Conservation (phyloP, 2,113 vertebrate genomes). For the Mus spicilegus region DNA sequence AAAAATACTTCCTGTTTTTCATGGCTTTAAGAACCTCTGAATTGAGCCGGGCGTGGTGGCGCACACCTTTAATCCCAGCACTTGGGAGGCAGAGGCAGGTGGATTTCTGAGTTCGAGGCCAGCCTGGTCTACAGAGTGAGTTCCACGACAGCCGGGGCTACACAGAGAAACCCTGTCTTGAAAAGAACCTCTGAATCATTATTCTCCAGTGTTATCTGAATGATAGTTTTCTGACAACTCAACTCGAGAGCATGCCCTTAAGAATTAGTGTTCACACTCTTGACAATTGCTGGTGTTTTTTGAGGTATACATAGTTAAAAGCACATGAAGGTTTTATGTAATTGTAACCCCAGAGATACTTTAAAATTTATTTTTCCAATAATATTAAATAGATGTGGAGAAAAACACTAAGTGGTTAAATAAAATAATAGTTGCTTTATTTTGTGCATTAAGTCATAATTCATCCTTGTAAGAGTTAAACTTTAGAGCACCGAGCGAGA, state of each 20-base stretch:
- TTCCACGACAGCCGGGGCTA: too few species aligned
- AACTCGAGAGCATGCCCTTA: constrained; percentile 5
- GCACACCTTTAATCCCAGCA: too few species aligned
- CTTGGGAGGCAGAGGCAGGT: too few species aligned
- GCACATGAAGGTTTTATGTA: not conserved
- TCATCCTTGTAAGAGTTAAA: not conserved
- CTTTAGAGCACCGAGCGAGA: not conserved
- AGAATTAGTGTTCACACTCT: not conserved
- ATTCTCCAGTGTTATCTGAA: not conserved
- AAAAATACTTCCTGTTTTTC: not conserved
- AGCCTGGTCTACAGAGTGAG: too few species aligned
- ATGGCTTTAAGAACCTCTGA: not conserved
- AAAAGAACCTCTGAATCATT: not conserved
- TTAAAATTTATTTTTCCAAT: constrained; percentile 14
- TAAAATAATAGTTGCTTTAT: not conserved
- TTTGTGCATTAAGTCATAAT: not conserved
- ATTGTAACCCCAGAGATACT: not conserved
- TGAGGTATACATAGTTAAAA: constrained; percentile 37
- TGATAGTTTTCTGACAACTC: not conserved
- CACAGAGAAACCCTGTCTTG: too few species aligned
- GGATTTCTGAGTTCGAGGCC: too few species aligned
- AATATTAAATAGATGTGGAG: not conserved
- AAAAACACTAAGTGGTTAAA: not conserved
- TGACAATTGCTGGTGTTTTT: constrained; percentile 25
- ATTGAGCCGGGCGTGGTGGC: not conserved